Evolutionary conservation across 2,797 vertebrate genomes (phyloP).

Genomic region (Phataginus tetradactyla): DNA sequence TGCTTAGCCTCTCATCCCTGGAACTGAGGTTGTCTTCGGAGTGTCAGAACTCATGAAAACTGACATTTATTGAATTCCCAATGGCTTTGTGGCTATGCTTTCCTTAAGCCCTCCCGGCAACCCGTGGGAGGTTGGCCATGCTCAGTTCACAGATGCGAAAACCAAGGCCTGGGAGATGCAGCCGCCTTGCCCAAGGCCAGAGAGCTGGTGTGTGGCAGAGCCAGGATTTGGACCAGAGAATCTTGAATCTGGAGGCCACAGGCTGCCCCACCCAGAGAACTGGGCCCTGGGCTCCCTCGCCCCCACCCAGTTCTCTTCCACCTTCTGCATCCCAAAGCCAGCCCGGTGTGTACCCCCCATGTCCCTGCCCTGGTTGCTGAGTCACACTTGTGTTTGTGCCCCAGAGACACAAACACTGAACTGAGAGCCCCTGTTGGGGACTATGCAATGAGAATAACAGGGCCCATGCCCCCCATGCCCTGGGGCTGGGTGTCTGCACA

Average conservation of each 20-base stretch:
- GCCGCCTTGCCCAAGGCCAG: neutral
- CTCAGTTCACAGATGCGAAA: neutral
- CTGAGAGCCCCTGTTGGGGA: neutral
- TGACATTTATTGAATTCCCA: too few species aligned
- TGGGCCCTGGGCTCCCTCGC: neutral
- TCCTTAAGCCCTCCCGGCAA: neutral
- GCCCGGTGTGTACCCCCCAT: rapidly evolving
- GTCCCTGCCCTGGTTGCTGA: conserved; percentile 5
- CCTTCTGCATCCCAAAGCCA: neutral
- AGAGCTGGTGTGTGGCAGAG: neutral
- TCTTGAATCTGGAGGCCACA: neutral
- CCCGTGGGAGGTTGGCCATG: neutral
- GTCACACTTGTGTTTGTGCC: conserved; percentile 37
- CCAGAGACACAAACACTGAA: neutral
- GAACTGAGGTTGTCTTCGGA: neutral
- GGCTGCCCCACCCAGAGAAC: rapidly evolving
- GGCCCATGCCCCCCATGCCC: neutral
- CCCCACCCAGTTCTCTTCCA: neutral
- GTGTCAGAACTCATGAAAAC: neutral
- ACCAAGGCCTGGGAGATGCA: neutral
- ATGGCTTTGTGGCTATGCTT: rapidly evolving
- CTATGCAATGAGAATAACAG: neutral
- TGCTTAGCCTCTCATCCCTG: neutral
- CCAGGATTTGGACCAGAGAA: neutral
- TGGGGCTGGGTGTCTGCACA: neutral